These are phyloP conservation scores for Malacosoma neustria DNA, from an alignment of 2,888 invertebrate genomes.

Conservation along the genomic window DNA sequence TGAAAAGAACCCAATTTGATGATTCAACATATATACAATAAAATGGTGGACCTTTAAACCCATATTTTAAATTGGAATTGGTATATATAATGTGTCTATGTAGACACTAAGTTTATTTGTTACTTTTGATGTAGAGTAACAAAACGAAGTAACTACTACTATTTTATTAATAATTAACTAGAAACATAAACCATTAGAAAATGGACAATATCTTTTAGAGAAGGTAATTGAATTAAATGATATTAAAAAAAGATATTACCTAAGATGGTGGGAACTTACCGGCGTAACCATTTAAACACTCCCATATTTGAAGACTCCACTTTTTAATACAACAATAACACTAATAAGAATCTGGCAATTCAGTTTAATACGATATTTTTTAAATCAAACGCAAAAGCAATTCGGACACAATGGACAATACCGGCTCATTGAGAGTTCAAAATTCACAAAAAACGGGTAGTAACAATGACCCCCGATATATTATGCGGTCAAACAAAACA, in stretches of 20 bases:
- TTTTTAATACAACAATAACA: slow-evolving; percentile 27
- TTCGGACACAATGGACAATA: slow-evolving; percentile 54
- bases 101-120: too few relatives aligned
- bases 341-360: slow-evolving; percentile 14
- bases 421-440: slow-evolving; percentile 53
- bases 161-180: too few relatives aligned
- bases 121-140: too few relatives aligned
- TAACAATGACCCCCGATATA: slow-evolving; percentile 69
- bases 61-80: too few relatives aligned
- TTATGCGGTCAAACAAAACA: slow-evolving; percentile 73
- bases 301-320: slow-evolving; percentile 63
- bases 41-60: too few relatives aligned
- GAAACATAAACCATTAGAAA: too few relatives aligned
- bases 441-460: slow-evolving; percentile 58
- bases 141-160: too few relatives aligned
- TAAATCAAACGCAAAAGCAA: slow-evolving; percentile 34
- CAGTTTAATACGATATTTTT: slow-evolving; percentile 20
- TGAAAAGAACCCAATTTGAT: slow-evolving; percentile 31
- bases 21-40: slow-evolving; percentile 36
- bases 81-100: too few relatives aligned
- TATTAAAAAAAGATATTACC: too few relatives aligned
- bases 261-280: slow-evolving; percentile 63
- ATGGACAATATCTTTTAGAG: too few relatives aligned
- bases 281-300: slow-evolving; percentile 69
- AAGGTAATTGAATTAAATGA: too few relatives aligned